phyloP scores from a whole-genome alignment of 2,888 invertebrate genomes.

The Anaspis maculata region DNA sequence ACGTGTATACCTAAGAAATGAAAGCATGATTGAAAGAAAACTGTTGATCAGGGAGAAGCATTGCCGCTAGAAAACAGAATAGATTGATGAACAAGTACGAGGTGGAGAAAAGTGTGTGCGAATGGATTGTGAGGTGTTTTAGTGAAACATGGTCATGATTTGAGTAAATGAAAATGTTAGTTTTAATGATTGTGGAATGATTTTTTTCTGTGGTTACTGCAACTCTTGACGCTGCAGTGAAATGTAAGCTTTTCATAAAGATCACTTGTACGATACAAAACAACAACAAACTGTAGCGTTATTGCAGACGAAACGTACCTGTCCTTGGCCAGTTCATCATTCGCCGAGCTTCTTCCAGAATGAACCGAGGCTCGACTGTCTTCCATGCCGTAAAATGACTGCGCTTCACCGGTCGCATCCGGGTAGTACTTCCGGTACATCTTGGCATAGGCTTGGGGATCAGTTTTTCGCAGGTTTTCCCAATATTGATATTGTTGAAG shows the following conservation, averaged over 20 bases:
- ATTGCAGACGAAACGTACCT: constrained; percentile 37
- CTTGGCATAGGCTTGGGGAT: constrained; percentile 72
- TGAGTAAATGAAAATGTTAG: too few relatives aligned
- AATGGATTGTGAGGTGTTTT: too few relatives aligned
- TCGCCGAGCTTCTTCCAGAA: constrained; percentile 75
- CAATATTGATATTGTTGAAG: constrained; percentile 62
- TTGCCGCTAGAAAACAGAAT: too few relatives aligned
- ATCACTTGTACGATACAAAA: too few relatives aligned
- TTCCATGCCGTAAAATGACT: constrained; percentile 42
- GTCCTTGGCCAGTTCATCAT: constrained; percentile 51
- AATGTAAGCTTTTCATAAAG: too few relatives aligned
- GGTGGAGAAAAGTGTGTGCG: constrained; percentile 1
- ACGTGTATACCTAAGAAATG: constrained; percentile 37
- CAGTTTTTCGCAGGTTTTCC: constrained; percentile 65
- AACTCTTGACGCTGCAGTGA: too few relatives aligned
- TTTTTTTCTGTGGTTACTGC: too few relatives aligned
- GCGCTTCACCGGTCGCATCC: constrained; percentile 27
- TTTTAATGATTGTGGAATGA: too few relatives aligned
- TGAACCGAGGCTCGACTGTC: constrained; percentile 73
- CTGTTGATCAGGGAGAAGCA: background rate
- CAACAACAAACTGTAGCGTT: background rate
- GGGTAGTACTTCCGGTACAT: constrained; percentile 66
- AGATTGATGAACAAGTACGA: too few relatives aligned
- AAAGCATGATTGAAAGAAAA: background rate
- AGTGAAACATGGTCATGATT: too few relatives aligned